These are phyloP conservation scores for Actinernus sp. DNA, from an alignment of 92 coral and sea anemone species.

Conservation along the genomic window DNA sequence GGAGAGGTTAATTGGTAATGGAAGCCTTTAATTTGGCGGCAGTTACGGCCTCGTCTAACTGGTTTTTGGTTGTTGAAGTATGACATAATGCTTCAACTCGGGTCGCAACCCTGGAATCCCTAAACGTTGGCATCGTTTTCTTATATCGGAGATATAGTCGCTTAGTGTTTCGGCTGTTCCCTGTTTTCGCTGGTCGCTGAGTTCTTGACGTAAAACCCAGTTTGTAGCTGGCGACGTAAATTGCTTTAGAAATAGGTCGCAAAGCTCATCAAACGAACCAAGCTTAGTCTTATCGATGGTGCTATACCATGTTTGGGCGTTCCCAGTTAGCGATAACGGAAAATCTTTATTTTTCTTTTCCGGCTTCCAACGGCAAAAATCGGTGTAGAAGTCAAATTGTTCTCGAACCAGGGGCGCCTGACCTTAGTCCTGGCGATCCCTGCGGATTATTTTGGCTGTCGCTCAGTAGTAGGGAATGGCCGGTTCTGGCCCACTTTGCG, in stretches of 20 bases:
- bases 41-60: no score
- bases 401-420: no score
- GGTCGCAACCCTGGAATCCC: no score
- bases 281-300: not conserved
- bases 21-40: no score
- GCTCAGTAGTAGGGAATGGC: no score
- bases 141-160: not conserved
- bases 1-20: no score
- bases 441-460: no score
- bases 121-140: slow-evolving; percentile 13
- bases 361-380: not conserved
- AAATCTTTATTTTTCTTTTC: not conserved
- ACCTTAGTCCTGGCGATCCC: no score
- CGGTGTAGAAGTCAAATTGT: not conserved
- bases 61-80: no score
- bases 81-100: no score
- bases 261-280: not conserved
- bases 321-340: not conserved
- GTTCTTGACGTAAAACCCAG: slow-evolving; percentile 7
- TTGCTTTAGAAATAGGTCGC: not conserved
- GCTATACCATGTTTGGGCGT: slow-evolving; percentile 1
- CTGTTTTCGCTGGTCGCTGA: slow-evolving; percentile 6
- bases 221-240: slow-evolving; percentile 4
- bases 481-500: no score
- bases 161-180: not conserved